Base-by-base conservation (phyloP, 2,113 vertebrate species). In the Corythaeola cristata region DNA sequence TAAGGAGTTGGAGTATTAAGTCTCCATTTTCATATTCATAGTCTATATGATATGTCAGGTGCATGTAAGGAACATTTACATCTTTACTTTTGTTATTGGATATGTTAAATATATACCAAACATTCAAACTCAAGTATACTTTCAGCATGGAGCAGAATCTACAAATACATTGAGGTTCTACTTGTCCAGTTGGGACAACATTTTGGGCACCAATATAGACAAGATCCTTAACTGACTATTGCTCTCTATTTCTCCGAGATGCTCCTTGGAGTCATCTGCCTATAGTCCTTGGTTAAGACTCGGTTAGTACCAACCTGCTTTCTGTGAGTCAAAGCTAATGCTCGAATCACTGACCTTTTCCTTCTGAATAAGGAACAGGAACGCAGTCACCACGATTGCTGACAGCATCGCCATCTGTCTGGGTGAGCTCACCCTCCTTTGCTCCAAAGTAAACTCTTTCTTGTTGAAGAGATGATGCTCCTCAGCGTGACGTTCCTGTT, bases 311-410 rank as follows among this genome's bases (percentile, higher is more conserved):
- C 69, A 45, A 24, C 24, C 41, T 45, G 69, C 35, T 59, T 24
- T 27, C 71, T 1, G 0, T 9, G 2, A 4, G 3, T 26, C 76
- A 50, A 30, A 30, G n/a, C 44, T 9, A 4, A 23, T 8, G 3
- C 44, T 55, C 0, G 6, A 12, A 58, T 19, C 64, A 6, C 47
- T 17, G 24, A 52, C 37, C 24, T 9, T 5, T 19, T 84, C 58
- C 60, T 41, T 27, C 37, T n/a, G 35, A 62, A n/a, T 28, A 20
- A 64, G 75, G 45, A 32, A 4, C 0, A 1, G 60, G 39, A 68
- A 56, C 1, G 15, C 24, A 15, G 78, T 30, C 55, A 21, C 59
- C 49, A 6, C 0, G 10, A 18, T 2, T 41, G 50, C 55, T 56
- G 69, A 49, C 66, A 90, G 60, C 63, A 69, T 5, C 9, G 0